Evolutionary conservation across 2,888 invertebrate genomes (phyloP).

Genomic region (Crioceris asparagi): DNA sequence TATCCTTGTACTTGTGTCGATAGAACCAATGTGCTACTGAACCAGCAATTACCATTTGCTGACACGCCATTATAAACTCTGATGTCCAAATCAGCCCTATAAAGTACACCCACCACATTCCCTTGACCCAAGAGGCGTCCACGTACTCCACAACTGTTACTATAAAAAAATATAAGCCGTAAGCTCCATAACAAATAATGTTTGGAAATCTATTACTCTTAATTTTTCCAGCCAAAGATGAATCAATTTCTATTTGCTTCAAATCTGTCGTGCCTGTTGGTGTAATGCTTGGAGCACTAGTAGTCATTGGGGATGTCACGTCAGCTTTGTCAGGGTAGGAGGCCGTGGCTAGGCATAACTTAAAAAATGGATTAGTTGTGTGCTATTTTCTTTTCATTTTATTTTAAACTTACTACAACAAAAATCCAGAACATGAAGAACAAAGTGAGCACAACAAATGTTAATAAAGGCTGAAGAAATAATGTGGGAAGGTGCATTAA

Average conservation of each 20-base stretch:
- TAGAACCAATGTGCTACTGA: slow-evolving; percentile 94
- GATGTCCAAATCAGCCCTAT: slow-evolving; percentile 87
- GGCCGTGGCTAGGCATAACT: slow-evolving; percentile 71
- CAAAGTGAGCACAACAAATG: slow-evolving; percentile 63
- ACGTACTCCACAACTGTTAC: slow-evolving; percentile 61
- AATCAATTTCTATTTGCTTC: slow-evolving; percentile 15
- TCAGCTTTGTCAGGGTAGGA: slow-evolving; percentile 46
- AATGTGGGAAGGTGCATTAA: slow-evolving; percentile 74
- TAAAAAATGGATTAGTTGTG: slow-evolving; percentile 21
- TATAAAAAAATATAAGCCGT: slow-evolving; percentile 28
- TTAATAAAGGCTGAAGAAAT: slow-evolving; percentile 74
- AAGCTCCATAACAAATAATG: slow-evolving; percentile 1
- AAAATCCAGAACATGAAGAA: slow-evolving; percentile 82
- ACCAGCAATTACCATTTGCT: slow-evolving; percentile 88
- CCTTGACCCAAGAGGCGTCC: slow-evolving; percentile 70
- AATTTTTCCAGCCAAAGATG: slow-evolving; percentile 23
- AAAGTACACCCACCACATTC: slow-evolving; percentile 91
- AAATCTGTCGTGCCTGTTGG: slow-evolving; percentile 8
- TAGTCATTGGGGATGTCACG: slow-evolving; percentile 13
- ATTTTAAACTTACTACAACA: slow-evolving; percentile 63
- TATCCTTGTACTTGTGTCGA: slow-evolving; percentile 56
- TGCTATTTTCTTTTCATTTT: no score
- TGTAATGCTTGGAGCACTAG: slow-evolving; percentile 3
- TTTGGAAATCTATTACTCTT: slow-evolving; percentile 21
- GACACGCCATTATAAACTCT: slow-evolving; percentile 90